Evolutionary conservation across 2,888 invertebrate genomes (phyloP).

Genomic region (Polylopha cassiicola): DNA sequence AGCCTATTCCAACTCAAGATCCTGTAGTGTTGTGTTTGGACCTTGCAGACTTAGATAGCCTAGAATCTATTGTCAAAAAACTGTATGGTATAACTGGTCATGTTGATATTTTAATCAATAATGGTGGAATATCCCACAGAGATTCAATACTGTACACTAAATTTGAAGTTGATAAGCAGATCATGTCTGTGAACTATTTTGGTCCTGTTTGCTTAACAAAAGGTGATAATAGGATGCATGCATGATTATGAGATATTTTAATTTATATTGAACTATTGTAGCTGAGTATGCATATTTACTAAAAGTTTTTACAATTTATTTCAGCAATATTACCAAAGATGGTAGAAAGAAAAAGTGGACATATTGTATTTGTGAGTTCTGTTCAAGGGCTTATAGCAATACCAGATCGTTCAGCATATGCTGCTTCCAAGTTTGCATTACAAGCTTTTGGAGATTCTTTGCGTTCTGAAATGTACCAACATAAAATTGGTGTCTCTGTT

Average conservation of each 20-base stretch:
- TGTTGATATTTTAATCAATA: slow-evolving; percentile 94
- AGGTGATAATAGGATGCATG: slow-evolving; percentile 76
- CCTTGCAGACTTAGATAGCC: slow-evolving; percentile 81
- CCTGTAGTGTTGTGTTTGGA: slow-evolving; percentile 87
- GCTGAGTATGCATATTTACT: neutral
- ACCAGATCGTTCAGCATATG: slow-evolving; percentile 92
- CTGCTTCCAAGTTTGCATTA: slow-evolving; percentile 95
- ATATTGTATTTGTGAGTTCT: slow-evolving; percentile 93
- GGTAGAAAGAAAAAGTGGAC: slow-evolving; percentile 85
- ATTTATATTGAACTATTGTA: neutral
- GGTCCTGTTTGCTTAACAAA: slow-evolving; percentile 94
- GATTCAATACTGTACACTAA: slow-evolving; percentile 85
- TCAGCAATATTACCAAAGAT: slow-evolving; percentile 89
- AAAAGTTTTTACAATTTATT: slow-evolving; percentile 35
- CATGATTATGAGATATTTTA: too few relatives aligned
- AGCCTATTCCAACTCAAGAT: slow-evolving; percentile 80
- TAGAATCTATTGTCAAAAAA: slow-evolving; percentile 80
- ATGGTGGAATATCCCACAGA: slow-evolving; percentile 91
- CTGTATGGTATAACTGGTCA: slow-evolving; percentile 83
- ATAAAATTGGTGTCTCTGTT: slow-evolving; percentile 90
- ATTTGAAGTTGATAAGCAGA: slow-evolving; percentile 87
- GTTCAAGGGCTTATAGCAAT: slow-evolving; percentile 95
- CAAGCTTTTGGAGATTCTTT: slow-evolving; percentile 96
- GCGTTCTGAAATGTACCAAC: slow-evolving; percentile 88
- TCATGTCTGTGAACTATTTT: slow-evolving; percentile 97